Conservation (phyloP, 1,140 invertebrate species). For the Heliconius hermathena region DNA sequence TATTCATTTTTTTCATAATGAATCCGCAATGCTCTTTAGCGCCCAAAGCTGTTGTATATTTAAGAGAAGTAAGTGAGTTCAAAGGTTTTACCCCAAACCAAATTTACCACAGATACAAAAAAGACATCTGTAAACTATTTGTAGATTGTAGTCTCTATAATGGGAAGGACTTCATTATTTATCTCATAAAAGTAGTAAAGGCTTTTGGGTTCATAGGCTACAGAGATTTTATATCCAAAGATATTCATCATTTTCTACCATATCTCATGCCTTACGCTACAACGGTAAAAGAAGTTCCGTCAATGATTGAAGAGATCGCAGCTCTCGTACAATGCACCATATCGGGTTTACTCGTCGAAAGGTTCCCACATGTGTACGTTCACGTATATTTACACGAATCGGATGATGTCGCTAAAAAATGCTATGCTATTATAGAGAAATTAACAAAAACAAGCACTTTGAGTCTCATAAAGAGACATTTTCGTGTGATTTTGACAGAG, state of each 20-base stretch:
- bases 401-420: constrained; percentile 81
- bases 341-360: constrained; percentile 82
- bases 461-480: constrained; percentile 78
- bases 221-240: constrained; percentile 83
- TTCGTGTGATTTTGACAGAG: constrained; percentile 82
- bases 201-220: constrained; percentile 84
- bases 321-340: constrained; percentile 82
- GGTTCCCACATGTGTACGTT: constrained; percentile 85
- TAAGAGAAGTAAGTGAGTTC: constrained; percentile 83
- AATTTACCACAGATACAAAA: constrained; percentile 86
- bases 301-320: constrained; percentile 84
- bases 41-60: constrained; percentile 83
- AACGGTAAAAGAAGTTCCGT: constrained; percentile 77
- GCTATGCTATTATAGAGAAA: constrained; percentile 83
- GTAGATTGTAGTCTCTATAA: constrained; percentile 82
- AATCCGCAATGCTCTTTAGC: constrained; percentile 84
- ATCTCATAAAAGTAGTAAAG: constrained; percentile 78
- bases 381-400: constrained; percentile 85
- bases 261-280: constrained; percentile 83
- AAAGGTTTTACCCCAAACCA: constrained; percentile 83
- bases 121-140: constrained; percentile 84
- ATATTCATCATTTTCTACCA: constrained; percentile 83
- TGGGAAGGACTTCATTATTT: constrained; percentile 77
- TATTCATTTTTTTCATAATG: constrained; percentile 85
- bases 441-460: constrained; percentile 80